Evolutionary conservation across 1,140 invertebrate species (phyloP).

Genomic region (Samia ricini): DNA sequence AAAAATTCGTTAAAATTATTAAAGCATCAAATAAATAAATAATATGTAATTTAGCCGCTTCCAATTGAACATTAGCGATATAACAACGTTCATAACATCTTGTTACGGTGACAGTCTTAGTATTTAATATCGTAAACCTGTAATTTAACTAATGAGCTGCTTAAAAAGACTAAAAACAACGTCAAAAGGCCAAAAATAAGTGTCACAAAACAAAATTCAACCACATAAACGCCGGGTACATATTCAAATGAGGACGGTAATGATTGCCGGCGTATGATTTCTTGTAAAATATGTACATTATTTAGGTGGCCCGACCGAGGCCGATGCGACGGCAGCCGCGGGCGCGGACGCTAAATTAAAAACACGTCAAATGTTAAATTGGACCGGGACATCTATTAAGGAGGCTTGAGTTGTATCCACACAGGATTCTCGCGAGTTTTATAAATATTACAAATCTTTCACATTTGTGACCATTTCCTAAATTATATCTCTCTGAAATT

Average conservation of each 20-base stretch:
- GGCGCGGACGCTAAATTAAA: slow-evolving; percentile 73
- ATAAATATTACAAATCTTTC: neutral
- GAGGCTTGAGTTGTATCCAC: slow-evolving; percentile 39
- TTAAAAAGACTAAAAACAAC: slow-evolving; percentile 10
- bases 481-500: too few relatives aligned
- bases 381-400: slow-evolving; percentile 76
- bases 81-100: slow-evolving; percentile 4
- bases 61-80: slow-evolving; percentile 3
- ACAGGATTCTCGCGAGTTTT: slow-evolving; percentile 4
- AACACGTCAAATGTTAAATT: slow-evolving; percentile 77
- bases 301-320: slow-evolving; percentile 56
- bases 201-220: slow-evolving; percentile 16
- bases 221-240: slow-evolving; percentile 26
- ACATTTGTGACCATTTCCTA: too few relatives aligned
- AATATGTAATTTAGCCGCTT: neutral
- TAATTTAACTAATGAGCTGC: slow-evolving; percentile 13
- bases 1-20: neutral
- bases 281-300: slow-evolving; percentile 71
- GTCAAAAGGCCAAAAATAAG: too few relatives aligned
- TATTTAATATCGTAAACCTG: slow-evolving; percentile 2
- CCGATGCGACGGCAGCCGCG: slow-evolving; percentile 60
- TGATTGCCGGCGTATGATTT: slow-evolving; percentile 63
- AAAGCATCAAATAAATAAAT: neutral
- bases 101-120: slow-evolving; percentile 2
- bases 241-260: slow-evolving; percentile 71